phyloP scores from a whole-genome alignment of 2,113 vertebrate species.

The Clarias macrocephalus region DNA sequence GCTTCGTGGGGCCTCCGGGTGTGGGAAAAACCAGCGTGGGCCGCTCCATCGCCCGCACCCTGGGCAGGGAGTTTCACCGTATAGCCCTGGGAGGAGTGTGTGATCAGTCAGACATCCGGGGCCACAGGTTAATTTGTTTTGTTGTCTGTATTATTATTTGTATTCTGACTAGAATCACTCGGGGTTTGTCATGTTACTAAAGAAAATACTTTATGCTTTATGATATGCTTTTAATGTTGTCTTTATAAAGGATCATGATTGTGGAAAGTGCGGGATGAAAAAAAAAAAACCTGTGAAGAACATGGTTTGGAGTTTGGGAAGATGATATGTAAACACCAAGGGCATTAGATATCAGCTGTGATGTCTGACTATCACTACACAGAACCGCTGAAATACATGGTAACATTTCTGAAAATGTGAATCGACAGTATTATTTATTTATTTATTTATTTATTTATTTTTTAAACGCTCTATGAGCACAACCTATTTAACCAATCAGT shows the following conservation, averaged over 20 bases:
- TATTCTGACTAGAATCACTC: neutral
- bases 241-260: neutral
- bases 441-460: no score
- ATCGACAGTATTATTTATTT: no score
- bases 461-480: no score
- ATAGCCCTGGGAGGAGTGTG: constrained; percentile 94
- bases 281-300: neutral
- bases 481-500: no score
- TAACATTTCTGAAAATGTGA: neutral
- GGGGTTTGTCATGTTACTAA: neutral
- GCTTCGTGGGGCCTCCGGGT: constrained; percentile 95
- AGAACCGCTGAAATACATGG: no score
- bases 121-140: constrained; percentile 75
- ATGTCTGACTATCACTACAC: neutral
- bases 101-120: constrained; percentile 96
- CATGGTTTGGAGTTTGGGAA: neutral
- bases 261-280: neutral
- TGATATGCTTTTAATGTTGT: neutral
- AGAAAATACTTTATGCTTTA: neutral
- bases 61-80: constrained; percentile 94
- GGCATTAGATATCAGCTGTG: neutral
- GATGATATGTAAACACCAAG: neutral
- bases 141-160: neutral
- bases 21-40: constrained; percentile 98
- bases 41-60: constrained; percentile 89